Percentiles rank a stretch among this genome's conserved stretches.
Evolutionary conservation across 2,113 vertebrate species (phyloP).

Genomic region (Onychorhynchus coronatus): DNA sequence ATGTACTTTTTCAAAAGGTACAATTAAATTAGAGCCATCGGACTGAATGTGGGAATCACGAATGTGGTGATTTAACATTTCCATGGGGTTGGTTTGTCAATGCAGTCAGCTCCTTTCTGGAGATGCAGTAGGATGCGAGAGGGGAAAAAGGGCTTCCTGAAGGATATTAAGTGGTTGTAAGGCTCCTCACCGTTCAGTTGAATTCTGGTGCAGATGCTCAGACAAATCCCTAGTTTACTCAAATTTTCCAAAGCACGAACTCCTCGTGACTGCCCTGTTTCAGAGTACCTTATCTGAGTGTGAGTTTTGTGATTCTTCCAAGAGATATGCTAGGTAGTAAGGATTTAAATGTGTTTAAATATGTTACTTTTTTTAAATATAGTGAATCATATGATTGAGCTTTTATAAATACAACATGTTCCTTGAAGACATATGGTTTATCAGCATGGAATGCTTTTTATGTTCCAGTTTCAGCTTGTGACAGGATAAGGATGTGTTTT

Average conservation of each 20-base stretch:
- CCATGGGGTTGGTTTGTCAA: not conserved
- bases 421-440: not conserved
- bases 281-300: not conserved
- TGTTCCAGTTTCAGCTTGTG: not conserved
- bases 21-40: not conserved
- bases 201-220: not conserved
- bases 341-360: not conserved
- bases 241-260: not conserved
- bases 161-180: not conserved
- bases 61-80: not conserved
- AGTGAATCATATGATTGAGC: not conserved
- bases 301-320: not conserved
- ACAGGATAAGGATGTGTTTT: not conserved
- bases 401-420: not conserved
- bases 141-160: not conserved
- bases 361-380: not conserved
- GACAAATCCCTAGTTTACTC: not conserved
- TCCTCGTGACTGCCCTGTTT: not conserved
- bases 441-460: not conserved
- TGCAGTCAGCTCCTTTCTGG: not conserved
- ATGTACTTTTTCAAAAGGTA: not conserved
- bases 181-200: not conserved
- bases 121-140: not conserved
- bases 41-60: not conserved
- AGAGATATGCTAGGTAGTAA: not conserved